A percentile compares a stretch with the other conserved stretches of the same genome.
Evolutionary conservation across 35 echinoderm and acorn worm species (phyloP).

Genomic region (Diadema setosum): DNA sequence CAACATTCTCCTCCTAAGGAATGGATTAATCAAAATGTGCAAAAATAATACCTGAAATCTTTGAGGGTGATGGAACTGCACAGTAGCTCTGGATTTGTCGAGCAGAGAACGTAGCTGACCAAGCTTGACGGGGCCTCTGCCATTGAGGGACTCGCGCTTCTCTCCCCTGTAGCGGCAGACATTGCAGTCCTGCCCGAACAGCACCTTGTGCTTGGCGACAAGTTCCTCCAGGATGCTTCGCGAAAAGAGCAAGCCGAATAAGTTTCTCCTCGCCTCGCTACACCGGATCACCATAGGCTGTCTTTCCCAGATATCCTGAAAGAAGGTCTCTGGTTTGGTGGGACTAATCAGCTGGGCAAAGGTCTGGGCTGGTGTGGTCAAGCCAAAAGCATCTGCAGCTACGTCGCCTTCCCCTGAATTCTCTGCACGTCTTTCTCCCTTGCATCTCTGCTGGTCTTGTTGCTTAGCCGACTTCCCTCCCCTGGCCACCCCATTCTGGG

Average conservation of each 20-base stretch:
- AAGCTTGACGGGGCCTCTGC: slow-evolving; percentile 15
- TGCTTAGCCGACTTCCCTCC: no score
- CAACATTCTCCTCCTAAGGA: not conserved
- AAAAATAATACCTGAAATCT: slow-evolving; percentile 97
- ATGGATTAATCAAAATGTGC: no score
- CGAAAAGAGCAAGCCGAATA: slow-evolving; percentile 38
- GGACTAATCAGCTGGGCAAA: no score
- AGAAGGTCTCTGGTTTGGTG: no score
- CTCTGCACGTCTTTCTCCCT: no score
- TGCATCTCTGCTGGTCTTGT: no score
- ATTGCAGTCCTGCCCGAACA: slow-evolving; percentile 55
- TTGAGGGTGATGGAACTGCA: slow-evolving; percentile 94
- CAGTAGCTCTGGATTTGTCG: slow-evolving; percentile 51
- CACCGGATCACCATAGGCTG: slow-evolving; percentile 66
- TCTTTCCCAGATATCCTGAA: slow-evolving; percentile 81
- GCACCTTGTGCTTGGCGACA: slow-evolving; percentile 17
- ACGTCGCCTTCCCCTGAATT: no score
- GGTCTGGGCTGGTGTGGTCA: no score
- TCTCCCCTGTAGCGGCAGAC: slow-evolving; percentile 61
- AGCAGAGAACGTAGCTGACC: slow-evolving; percentile 52
- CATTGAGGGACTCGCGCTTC: slow-evolving; percentile 57
- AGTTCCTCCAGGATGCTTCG: slow-evolving; percentile 40
- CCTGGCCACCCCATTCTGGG: no score
- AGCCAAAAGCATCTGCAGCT: no score
- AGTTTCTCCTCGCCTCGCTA: not conserved